phyloP scores from a whole-genome alignment of 1,140 invertebrate species.

The Drosophila carrolli region DNA sequence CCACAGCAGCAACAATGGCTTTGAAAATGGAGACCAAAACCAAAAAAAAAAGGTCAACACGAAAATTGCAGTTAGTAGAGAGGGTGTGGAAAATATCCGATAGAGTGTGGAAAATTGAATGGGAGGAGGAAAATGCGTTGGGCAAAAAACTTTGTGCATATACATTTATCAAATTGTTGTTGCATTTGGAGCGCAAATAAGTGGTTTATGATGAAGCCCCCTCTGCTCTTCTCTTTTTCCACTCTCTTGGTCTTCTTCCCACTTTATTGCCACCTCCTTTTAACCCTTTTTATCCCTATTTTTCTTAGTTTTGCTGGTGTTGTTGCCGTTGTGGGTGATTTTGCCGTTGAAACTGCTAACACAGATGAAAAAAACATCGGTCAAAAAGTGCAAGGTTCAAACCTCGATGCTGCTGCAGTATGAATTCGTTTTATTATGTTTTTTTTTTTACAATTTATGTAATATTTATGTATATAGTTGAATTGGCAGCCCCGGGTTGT shows the following conservation, averaged over 20 bases:
- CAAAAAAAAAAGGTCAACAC: slow-evolving; percentile 2
- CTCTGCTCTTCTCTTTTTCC: neutral
- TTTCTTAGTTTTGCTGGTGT: slow-evolving; percentile 7
- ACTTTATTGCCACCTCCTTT: neutral
- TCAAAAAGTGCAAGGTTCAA: too few species aligned
- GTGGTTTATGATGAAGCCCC: slow-evolving; percentile 78
- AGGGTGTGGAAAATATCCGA: neutral
- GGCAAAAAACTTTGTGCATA: slow-evolving; percentile 37
- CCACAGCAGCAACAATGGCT: slow-evolving; percentile 27
- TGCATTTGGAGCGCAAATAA: slow-evolving; percentile 82
- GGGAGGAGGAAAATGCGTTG: slow-evolving; percentile 16
- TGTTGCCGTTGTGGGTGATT: neutral
- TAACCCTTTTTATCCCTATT: neutral
- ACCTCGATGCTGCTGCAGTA: too few species aligned
- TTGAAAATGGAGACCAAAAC: neutral
- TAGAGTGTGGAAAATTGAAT: neutral
- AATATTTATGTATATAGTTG: too few species aligned
- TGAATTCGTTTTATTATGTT: too few species aligned
- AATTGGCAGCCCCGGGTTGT: too few species aligned
- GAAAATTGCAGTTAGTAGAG: neutral
- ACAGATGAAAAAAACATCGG: neutral
- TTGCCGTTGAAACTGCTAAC: neutral
- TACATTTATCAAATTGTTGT: slow-evolving; percentile 78
- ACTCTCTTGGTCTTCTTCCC: neutral
- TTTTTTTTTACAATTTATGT: too few species aligned